Base-by-base conservation (phyloP, 2,888 invertebrate genomes). In the Synanthedon myopaeformis region DNA sequence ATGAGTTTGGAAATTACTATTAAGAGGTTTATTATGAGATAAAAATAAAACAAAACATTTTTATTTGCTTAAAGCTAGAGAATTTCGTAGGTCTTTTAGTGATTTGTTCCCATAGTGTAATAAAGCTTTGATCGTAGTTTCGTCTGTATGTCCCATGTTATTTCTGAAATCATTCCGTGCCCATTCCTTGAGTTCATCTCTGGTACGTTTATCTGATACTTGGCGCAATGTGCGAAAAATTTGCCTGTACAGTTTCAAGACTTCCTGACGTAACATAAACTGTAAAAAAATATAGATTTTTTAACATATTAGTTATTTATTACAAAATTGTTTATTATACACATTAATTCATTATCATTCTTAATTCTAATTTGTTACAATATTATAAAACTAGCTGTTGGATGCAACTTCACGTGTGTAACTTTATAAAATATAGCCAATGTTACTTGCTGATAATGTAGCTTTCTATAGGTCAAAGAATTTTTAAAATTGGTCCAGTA, bases 231-330 rank as follows among this genome's bases (percentile, higher is more conserved):
- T 89, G 52, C 92, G 89, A 61, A 94, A 89, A 57, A 95, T 92
- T 58, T 92, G 90, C 59, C 93, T 86, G 66, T 95, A 96, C 0
- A 95, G 76, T 64, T 91, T 92, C 17, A 95, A 72, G 0, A 95
- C 95, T 79, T 95, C 92, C 79, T 93, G 92, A 11, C 94, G 90
- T 41, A 94, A 74, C 75, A 96, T 89, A 74, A 96, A 96, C 95
- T 96, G 76, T 28, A 89, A 90, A 56, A n/a, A 53, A 57, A 55
- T 35, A 10, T 35, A 35, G 8, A 35, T 4, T 23, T 54, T 10
- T 49, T 52, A 41, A 23, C 2, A 23, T 41, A 12, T 42, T 49
- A 13, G 17, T 17, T 49, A 52, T 51, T 4, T 4, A 23, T 23
- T 23, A 52, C 11, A 11, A 41, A 51, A 50, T 13, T 48, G 12